Evolutionary conservation across 2,797 vertebrate genomes (phyloP).

Genomic region (Hephaestus fuliginosus): DNA sequence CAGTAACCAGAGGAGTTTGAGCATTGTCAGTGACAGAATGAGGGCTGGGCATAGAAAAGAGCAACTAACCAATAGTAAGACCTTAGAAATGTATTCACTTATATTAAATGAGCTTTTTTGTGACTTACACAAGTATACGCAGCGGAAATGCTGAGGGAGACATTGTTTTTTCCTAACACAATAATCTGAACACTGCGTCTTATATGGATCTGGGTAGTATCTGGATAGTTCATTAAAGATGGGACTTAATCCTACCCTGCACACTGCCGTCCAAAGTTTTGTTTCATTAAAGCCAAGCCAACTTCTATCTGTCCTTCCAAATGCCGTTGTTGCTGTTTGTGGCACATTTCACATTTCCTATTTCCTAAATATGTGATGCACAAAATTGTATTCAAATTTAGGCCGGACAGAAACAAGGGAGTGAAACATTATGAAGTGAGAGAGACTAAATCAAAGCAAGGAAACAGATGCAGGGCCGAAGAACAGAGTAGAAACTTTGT

Average conservation of each 20-base stretch:
- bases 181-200: background rate
- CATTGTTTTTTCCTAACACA: too few species aligned
- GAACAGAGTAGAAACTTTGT: background rate
- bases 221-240: background rate
- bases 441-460: background rate
- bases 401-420: background rate
- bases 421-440: background rate
- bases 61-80: background rate
- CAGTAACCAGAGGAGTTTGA: background rate
- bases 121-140: background rate
- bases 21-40: background rate
- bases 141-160: background rate
- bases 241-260: background rate
- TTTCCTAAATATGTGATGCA: background rate
- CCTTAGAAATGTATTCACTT: background rate
- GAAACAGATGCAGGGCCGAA: constrained; percentile 6
- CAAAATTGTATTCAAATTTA: background rate
- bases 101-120: background rate
- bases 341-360: too few species aligned
- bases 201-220: background rate
- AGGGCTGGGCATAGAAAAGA: background rate
- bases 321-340: too few species aligned
- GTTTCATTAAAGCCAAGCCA: background rate
- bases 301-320: background rate
- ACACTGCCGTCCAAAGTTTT: background rate